Conservation (phyloP, 1,140 invertebrate genomes). For the Drosophila setifemur region DNA sequence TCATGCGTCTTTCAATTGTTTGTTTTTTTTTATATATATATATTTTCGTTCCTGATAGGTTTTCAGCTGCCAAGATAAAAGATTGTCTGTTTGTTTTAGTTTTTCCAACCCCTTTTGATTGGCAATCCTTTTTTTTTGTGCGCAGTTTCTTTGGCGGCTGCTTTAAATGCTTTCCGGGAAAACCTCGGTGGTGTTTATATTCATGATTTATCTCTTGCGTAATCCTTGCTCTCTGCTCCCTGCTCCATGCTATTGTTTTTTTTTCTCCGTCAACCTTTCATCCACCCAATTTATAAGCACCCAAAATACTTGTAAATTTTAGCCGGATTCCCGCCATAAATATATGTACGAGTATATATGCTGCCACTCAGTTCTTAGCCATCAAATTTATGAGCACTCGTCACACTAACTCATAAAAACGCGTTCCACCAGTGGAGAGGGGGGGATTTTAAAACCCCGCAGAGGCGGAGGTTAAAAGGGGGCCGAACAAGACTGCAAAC, state of each 20-base stretch:
- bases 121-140: conserved; percentile 11
- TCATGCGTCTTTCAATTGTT: conserved; percentile 56
- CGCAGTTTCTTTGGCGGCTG: background rate
- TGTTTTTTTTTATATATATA: conserved; percentile 22
- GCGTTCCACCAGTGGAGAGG: conserved; percentile 26
- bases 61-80: conserved; percentile 3
- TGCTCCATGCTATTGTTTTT: background rate
- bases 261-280: conserved; percentile 60
- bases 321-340: conserved; percentile 37
- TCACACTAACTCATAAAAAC: conserved; percentile 75
- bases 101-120: background rate
- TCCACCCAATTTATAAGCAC: conserved; percentile 53
- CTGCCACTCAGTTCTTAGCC: conserved; percentile 52
- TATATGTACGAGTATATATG: conserved; percentile 6
- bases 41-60: conserved; percentile 31
- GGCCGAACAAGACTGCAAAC: conserved; percentile 17
- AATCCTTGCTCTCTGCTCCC: conserved; percentile 33
- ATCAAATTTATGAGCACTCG: conserved; percentile 75
- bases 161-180: conserved; percentile 27
- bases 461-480: background rate
- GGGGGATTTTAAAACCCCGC: conserved; percentile 41
- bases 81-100: conserved; percentile 34
- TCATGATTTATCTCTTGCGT: conserved; percentile 35
- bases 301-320: conserved; percentile 61
- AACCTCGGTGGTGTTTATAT: background rate